Conservation (phyloP, 2,113 vertebrate genomes). For the Sander lucioperca region DNA sequence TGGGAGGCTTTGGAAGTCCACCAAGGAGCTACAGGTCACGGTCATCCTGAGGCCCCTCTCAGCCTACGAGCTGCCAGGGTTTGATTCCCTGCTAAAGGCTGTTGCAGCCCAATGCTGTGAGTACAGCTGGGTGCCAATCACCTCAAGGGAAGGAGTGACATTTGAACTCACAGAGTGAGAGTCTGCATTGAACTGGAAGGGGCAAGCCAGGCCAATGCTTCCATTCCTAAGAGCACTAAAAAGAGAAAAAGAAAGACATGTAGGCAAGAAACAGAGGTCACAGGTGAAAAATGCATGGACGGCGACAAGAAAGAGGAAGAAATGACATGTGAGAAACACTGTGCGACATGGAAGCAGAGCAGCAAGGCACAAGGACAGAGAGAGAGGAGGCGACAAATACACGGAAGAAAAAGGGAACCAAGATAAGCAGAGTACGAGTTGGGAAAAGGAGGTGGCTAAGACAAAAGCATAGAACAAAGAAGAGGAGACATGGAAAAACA, state of each 20-base stretch:
- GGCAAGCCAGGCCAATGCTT: slow-evolving; percentile 6
- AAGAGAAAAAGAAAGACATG: neutral
- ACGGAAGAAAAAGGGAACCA: slow-evolving; percentile 14
- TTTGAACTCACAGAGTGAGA: slow-evolving; percentile 44
- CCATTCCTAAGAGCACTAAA: neutral
- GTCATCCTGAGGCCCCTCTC: slow-evolving; percentile 37
- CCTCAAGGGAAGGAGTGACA: slow-evolving; percentile 22
- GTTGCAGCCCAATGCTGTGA: slow-evolving; percentile 18
- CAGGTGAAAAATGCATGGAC: slow-evolving; percentile 1
- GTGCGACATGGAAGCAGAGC: slow-evolving; percentile 5
- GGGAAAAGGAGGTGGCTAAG: slow-evolving; percentile 15
- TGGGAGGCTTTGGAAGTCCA: slow-evolving; percentile 22
- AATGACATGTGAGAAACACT: neutral
- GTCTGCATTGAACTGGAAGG: slow-evolving; percentile 27
- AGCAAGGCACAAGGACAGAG: slow-evolving; percentile 20
- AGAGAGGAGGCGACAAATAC: slow-evolving; percentile 9
- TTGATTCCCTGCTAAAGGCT: slow-evolving; percentile 23
- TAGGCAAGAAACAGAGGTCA: slow-evolving; percentile 5
- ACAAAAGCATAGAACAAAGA: slow-evolving; percentile 32
- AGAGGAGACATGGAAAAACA: slow-evolving; percentile 18
- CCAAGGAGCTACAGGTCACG: slow-evolving; percentile 21
- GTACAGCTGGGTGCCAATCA: slow-evolving; percentile 33
- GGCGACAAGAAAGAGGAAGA: neutral
- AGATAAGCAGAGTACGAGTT: slow-evolving; percentile 30
- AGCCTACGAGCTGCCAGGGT: slow-evolving; percentile 8